Conservation (phyloP, 2,888 invertebrate genomes). For the Pantelozetes paolii region DNA sequence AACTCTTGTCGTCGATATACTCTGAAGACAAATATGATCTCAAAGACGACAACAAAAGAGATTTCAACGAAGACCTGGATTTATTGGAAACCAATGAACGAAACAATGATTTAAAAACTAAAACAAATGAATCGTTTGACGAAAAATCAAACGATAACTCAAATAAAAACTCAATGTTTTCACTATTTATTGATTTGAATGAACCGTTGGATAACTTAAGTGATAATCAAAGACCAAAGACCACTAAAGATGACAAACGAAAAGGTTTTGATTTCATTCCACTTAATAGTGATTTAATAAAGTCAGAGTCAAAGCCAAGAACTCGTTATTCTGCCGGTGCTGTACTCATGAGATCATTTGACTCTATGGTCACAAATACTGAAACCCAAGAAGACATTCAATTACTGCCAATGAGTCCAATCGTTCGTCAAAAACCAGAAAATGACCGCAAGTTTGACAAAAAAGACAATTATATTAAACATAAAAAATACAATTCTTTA, state of each 20-base stretch:
- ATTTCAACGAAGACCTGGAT: not conserved
- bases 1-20: conserved; percentile 44
- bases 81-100: not conserved
- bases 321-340: not conserved
- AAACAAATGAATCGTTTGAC: conserved; percentile 12
- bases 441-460: conserved; percentile 49
- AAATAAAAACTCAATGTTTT: not conserved
- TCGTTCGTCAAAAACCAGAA: conserved; percentile 48
- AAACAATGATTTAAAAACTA: conserved; percentile 35
- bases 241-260: not conserved
- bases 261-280: not conserved
- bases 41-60: conserved; percentile 1
- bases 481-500: conserved; percentile 43
- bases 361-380: conserved; percentile 36
- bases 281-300: not conserved
- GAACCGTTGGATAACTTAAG: not conserved
- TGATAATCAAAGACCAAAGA: not conserved
- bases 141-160: not conserved
- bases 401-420: conserved; percentile 47
- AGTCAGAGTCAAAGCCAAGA: not conserved
- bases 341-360: conserved; percentile 27
- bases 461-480: conserved; percentile 24
- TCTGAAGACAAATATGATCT: conserved; percentile 43
- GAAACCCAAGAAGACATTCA: conserved; percentile 40
- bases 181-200: not conserved